Evolutionary conservation across 1,140 invertebrate genomes (phyloP), one percentile per base, ranked within the genome.

Genomic region (Drosophila pachea): DNA sequence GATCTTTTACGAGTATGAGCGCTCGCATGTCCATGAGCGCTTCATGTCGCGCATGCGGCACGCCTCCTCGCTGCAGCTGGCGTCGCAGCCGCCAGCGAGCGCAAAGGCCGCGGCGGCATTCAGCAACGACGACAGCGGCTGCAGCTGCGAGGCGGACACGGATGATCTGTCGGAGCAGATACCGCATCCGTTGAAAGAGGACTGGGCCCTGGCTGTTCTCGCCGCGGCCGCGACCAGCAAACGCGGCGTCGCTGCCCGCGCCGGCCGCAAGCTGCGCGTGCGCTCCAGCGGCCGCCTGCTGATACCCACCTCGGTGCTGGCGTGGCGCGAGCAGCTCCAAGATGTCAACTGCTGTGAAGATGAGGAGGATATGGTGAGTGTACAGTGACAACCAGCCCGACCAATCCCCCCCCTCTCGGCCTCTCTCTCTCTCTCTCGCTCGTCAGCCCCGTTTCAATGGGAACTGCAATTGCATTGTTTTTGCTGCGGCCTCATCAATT

Each of bases 361-460:
- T 72, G 88, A 89, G 72, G 88, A 89, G 74, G 88, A 89, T 42
- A 78, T 89, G 88, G 88, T 89, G 62, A 88, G 88, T 82, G 55
- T 22, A 43, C 16, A 31, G 12, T 16, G 40, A 7, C 40, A 43
- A 14, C 5, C 22, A 5, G n/a, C 62, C 58, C 62, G 1, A 9
- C 12, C 38, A 38, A 40, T 50, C 54, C 35, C 47, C 32, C 22
- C 43, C 40, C n/a, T n/a, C n/a, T n/a, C n/a, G n/a, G n/a, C 48
- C 14, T 16, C 11, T 47, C 47, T 45, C 8, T 32, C 33, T 35
- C 9, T 31, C 38, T 14, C 4, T 16, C 7, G 29, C 5, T 40
- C 2, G 4, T 40, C 2, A 2, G 7, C 11, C 42, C 8, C 11
- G 4, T 32, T 78, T 45, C 68, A 60, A 53, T 79, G 76, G 74